A percentile compares a stretch with the other conserved stretches of the same genome.
These are phyloP conservation scores for Tetragonisca angustula DNA, from an alignment of 2,888 invertebrate genomes.

Conservation along the genomic window DNA sequence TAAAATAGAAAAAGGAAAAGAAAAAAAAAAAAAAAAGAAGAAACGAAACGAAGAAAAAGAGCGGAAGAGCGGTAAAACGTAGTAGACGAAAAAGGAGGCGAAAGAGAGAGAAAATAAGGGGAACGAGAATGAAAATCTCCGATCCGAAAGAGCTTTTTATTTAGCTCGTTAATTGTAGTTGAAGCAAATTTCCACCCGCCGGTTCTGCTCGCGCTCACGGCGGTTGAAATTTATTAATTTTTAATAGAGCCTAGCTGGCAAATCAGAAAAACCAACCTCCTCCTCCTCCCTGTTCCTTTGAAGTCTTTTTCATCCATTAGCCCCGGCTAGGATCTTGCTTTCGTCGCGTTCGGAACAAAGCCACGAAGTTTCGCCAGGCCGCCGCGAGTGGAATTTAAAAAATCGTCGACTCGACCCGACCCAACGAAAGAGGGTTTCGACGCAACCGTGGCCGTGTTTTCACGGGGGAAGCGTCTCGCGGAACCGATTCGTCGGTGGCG, in stretches of 20 bases:
- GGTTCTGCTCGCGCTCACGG: neutral
- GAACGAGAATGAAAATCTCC: slow-evolving; percentile 1
- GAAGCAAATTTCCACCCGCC: neutral
- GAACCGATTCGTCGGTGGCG: slow-evolving; percentile 1
- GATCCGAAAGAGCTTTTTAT: slow-evolving; percentile 23
- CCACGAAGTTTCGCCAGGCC: slow-evolving; percentile 14
- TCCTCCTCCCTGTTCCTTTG: neutral
- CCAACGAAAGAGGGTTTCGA: neutral
- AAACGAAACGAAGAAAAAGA: neutral
- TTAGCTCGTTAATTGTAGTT: slow-evolving; percentile 3
- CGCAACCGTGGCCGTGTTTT: slow-evolving; percentile 2
- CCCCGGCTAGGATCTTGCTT: neutral
- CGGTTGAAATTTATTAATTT: slow-evolving; percentile 43
- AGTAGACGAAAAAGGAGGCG: no score
- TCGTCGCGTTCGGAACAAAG: slow-evolving; percentile 10
- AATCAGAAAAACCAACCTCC: slow-evolving; percentile 1
- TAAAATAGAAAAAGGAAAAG: neutral
- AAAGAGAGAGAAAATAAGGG: neutral
- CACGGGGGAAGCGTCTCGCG: neutral
- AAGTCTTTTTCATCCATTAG: slow-evolving; percentile 7
- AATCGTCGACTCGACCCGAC: slow-evolving; percentile 22
- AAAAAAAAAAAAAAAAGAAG: neutral
- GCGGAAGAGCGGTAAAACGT: neutral
- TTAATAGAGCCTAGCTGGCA: neutral
- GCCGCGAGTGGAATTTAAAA: slow-evolving; percentile 2